Percentiles rank a stretch among this genome's conserved stretches.
Evolutionary conservation across 2,113 vertebrate genomes (phyloP).

Genomic region (Sceloporus undulatus): DNA sequence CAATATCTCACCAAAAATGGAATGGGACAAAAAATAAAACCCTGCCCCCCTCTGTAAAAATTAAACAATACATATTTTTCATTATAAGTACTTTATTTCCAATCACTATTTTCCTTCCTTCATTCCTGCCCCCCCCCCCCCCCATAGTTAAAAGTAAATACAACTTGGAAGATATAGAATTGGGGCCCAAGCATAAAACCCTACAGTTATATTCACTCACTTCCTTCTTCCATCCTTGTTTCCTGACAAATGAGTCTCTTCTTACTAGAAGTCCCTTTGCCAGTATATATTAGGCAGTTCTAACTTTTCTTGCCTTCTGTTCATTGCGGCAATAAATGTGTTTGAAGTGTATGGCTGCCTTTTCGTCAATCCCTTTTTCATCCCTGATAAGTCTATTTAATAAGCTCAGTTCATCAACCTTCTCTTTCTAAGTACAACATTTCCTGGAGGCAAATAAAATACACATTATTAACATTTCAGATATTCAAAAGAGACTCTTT

Average conservation of each 20-base stretch:
- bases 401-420: constrained; percentile 71
- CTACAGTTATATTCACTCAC: neutral
- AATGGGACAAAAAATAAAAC: neutral
- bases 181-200: fast-evolving
- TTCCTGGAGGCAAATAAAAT: constrained; percentile 73
- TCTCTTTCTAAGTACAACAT: constrained; percentile 58
- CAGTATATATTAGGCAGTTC: constrained; percentile 6
- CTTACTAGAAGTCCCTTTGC: neutral
- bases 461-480: constrained; percentile 71
- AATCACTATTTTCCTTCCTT: neutral
- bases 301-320: constrained; percentile 24
- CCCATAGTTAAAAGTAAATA: neutral
- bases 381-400: constrained; percentile 64
- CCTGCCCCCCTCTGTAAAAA: neutral
- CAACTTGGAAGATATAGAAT: no score
- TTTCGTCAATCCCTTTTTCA: constrained; percentile 53
- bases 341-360: constrained; percentile 52
- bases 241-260: neutral
- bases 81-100: neutral
- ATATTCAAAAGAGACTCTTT: constrained; percentile 70
- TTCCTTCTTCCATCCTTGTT: neutral
- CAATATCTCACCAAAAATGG: neutral
- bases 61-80: neutral
- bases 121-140: no score
- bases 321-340: constrained; percentile 7